Base-by-base conservation (phyloP, 1,140 invertebrate genomes). In the Vanessa tameamea region DNA sequence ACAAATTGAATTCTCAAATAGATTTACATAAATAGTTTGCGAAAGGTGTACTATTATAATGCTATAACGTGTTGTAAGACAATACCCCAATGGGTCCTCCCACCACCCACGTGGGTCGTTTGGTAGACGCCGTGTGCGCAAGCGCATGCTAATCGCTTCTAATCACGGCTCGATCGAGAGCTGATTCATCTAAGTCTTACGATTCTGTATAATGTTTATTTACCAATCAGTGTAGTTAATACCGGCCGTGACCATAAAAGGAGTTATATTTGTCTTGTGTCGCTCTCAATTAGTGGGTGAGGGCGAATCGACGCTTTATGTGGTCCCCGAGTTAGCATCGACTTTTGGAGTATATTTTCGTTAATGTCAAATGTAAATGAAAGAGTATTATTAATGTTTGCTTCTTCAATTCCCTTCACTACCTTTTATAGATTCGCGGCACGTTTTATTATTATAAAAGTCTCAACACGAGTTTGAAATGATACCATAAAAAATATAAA, bases 221-320 rank as follows among this genome's bases (percentile, higher is more conserved):
- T 89, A 89, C 84, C 86, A 88, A 89, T 90, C 89, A 89, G 84
- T 86, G 80, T 85, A 81, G 77, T 87, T 88, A 88, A 87, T 88
- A 83, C 84, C 78, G 70, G 78, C 78, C 82, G 85, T 81, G 83
- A 84, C 87, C 85, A 90, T 90, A 92, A 90, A 92, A 89, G 88
- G 87, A 82, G 84, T 89, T 89, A 84, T 89, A 90, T 91, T 91
- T 91, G 88, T 88, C 83, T 87, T 85, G 85, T 88, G 88, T 90
- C 87, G 87, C 82, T 88, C 87, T 82, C 83, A 89, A 92, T 92
- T 92, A 92, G 90, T 87, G 84, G 77, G 82, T 78, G 84, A 81
- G 87, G 83, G 84, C 81, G 84, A 89, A 89, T 87, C 83, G 78
- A 86, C 83, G 73, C 88, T 82, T 84, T 90, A 92, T 92, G 87